Conservation (phyloP, 2,888 invertebrate species). For the Phanerotoma sp. region DNA sequence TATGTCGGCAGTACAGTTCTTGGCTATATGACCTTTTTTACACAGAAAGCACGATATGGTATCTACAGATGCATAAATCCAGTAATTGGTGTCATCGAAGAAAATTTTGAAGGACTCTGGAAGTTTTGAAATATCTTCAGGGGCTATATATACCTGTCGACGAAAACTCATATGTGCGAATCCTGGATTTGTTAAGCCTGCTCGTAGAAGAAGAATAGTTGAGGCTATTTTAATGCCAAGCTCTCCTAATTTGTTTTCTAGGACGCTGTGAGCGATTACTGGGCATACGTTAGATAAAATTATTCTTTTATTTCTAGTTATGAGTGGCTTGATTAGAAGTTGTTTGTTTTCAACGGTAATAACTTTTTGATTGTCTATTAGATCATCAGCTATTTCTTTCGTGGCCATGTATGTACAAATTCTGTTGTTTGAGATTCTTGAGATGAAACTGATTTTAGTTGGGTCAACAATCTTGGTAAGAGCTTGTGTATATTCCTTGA, state of each 20-base stretch:
- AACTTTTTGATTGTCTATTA: constrained; percentile 20
- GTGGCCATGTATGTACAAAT: constrained; percentile 5
- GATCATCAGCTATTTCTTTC: constrained; percentile 6
- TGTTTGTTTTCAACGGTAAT: constrained; percentile 23
- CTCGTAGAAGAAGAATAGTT: too few species aligned
- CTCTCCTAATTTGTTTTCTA: too few species aligned
- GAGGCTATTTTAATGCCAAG: too few species aligned
- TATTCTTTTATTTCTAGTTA: constrained; percentile 27
- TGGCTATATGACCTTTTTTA: constrained; percentile 16
- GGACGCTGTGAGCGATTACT: constrained; percentile 3
- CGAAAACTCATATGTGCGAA: too few species aligned
- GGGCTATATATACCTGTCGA: constrained; percentile 30
- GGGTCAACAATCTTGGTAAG: too few species aligned
- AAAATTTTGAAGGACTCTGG: constrained; percentile 19
- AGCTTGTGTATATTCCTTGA: too few species aligned
- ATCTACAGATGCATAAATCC: constrained; percentile 20
- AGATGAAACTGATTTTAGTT: too few species aligned
- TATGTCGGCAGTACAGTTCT: too few species aligned
- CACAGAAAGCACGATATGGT: constrained; percentile 15
- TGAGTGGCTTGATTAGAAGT: constrained; percentile 27
- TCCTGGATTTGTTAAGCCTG: too few species aligned
- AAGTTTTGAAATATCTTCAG: constrained; percentile 25
- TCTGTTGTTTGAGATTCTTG: too few species aligned
- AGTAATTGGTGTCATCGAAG: constrained; percentile 23
- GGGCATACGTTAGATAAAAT: constrained; percentile 8